phyloP scores from a whole-genome alignment of 1,140 invertebrate genomes.

The Pissodes strobi region DNA sequence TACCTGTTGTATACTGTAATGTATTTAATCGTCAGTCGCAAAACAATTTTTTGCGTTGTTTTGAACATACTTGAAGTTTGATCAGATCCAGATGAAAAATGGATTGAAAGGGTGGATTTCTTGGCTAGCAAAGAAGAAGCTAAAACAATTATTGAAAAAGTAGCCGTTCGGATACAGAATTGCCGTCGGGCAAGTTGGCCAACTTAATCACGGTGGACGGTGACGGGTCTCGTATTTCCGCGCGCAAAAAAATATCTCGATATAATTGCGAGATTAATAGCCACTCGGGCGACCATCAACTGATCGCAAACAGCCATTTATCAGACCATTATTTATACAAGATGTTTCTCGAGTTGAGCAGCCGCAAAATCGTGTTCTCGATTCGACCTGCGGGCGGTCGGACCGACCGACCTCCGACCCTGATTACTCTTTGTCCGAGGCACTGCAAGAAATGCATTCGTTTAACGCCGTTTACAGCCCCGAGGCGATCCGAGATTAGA shows the following conservation, averaged over 20 bases:
- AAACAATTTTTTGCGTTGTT: too few relatives aligned
- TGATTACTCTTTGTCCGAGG: conserved; percentile 29
- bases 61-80: too few relatives aligned
- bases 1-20: too few relatives aligned
- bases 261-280: conserved; percentile 31
- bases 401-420: conserved; percentile 21
- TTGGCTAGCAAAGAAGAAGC: too few relatives aligned
- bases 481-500: conserved; percentile 15
- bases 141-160: too few relatives aligned
- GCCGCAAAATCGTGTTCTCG: conserved; percentile 28
- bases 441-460: conserved; percentile 29
- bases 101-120: too few relatives aligned
- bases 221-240: too few relatives aligned
- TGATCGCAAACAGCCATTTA: conserved; percentile 24
- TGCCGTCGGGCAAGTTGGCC: too few relatives aligned
- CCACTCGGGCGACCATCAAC: conserved; percentile 12
- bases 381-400: conserved; percentile 27
- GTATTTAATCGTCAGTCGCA: too few relatives aligned
- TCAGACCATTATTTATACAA: conserved; percentile 33
- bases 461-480: conserved; percentile 16
- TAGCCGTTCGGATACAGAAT: too few relatives aligned
- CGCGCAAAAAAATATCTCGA: conserved; percentile 1
- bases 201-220: too few relatives aligned
- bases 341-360: conserved; percentile 27
- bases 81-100: too few relatives aligned